Percentiles rank a stretch among this genome's conserved stretches.
Evolutionary conservation across 2,113 vertebrate genomes (phyloP).

Genomic region (Mobula hypostoma): DNA sequence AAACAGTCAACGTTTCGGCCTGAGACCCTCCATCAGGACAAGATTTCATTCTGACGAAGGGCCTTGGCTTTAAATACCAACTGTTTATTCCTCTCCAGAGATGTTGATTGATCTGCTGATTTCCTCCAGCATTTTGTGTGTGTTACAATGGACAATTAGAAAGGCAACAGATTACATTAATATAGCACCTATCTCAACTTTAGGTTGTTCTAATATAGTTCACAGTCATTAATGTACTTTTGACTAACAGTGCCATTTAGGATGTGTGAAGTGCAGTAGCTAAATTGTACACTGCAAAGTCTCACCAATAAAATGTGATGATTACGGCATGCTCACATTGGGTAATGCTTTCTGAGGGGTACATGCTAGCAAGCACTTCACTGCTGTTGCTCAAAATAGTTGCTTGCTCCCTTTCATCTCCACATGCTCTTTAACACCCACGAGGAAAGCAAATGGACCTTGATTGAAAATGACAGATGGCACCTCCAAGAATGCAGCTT

Average conservation of each 20-base stretch:
- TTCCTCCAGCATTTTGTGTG: too few species aligned
- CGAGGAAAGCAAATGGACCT: background rate
- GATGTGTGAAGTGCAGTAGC: background rate
- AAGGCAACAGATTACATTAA: background rate
- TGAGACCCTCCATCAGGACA: too few species aligned
- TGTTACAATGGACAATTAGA: too few species aligned
- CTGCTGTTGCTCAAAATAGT: background rate
- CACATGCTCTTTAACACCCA: background rate
- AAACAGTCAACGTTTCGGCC: too few species aligned
- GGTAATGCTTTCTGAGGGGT: background rate
- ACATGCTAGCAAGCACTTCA: background rate
- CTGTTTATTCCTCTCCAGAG: too few species aligned
- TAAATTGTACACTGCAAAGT: background rate
- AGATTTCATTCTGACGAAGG: too few species aligned
- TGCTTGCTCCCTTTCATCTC: too few species aligned
- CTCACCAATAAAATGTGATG: background rate
- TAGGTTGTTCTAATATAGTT: background rate
- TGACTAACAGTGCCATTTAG: too few species aligned
- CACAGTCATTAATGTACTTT: background rate
- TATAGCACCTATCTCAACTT: background rate
- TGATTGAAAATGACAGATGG: background rate
- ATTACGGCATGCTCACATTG: background rate
- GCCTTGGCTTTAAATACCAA: too few species aligned
- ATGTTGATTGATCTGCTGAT: too few species aligned
- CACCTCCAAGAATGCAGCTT: background rate